Evolutionary conservation across 2,888 invertebrate species (phyloP).

Genomic region (Eubasilissa splendida): DNA sequence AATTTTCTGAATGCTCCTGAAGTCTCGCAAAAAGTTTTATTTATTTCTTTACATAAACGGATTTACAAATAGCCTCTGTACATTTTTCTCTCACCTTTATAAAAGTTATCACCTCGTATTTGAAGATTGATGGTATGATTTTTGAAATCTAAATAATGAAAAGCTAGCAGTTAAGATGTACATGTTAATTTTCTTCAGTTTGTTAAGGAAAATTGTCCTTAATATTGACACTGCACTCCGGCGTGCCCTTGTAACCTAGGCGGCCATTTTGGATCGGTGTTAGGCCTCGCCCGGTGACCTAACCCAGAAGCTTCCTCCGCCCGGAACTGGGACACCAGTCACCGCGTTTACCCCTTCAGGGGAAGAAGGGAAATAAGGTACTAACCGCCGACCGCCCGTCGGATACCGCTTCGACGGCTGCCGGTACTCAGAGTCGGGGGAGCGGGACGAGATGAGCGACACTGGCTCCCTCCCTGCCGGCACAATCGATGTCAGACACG

Average conservation of each 20-base stretch:
- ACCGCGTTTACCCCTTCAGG: slow-evolving; percentile 4
- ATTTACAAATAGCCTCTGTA: no score
- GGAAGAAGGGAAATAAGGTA: slow-evolving; percentile 5
- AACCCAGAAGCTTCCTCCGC: slow-evolving; percentile 48
- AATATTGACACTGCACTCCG: slow-evolving; percentile 52
- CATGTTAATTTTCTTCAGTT: no score
- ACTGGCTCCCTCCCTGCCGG: background rate
- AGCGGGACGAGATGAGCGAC: slow-evolving; percentile 31
- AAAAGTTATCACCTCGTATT: no score
- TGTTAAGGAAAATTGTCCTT: slow-evolving; percentile 30
- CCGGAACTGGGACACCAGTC: slow-evolving; percentile 38
- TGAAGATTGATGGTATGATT: no score
- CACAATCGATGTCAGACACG: slow-evolving; percentile 45
- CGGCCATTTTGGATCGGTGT: slow-evolving; percentile 33
- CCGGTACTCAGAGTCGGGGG: slow-evolving; percentile 13
- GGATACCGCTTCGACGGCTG: background rate
- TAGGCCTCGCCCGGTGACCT: slow-evolving; percentile 53
- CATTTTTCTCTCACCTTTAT: no score
- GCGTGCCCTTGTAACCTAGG: slow-evolving; percentile 49
- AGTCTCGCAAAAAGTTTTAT: no score
- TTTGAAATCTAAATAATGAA: no score
- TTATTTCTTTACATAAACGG: no score
- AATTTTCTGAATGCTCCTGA: no score
- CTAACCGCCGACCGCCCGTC: slow-evolving; percentile 6
- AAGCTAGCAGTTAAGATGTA: no score